Evolutionary conservation across 2,888 invertebrate genomes (phyloP).

Genomic region (Aleiodes leptofemur): DNA sequence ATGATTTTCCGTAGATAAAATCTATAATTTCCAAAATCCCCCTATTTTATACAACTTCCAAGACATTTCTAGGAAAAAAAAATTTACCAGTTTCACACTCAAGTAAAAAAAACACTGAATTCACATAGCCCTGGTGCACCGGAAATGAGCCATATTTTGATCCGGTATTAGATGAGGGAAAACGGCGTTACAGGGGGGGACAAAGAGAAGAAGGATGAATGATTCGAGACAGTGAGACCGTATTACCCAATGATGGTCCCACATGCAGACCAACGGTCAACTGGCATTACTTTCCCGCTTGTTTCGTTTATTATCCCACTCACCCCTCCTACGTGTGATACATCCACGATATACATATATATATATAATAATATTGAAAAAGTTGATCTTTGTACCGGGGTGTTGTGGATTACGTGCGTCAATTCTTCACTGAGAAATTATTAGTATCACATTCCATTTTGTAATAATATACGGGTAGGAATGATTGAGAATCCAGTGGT

Average conservation of each 20-base stretch:
- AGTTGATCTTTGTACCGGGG: slow-evolving; percentile 28
- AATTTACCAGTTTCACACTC: no score
- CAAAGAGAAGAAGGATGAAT: slow-evolving; percentile 16
- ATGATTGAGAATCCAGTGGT: neutral
- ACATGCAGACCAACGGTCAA: slow-evolving; percentile 42
- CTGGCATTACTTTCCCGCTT: slow-evolving; percentile 50
- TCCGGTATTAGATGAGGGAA: neutral
- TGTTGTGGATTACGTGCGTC: slow-evolving; percentile 20
- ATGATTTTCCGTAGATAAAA: no score
- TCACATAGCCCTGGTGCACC: neutral
- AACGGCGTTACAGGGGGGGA: slow-evolving; percentile 10
- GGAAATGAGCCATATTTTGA: slow-evolving; percentile 26
- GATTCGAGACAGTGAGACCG: slow-evolving; percentile 33
- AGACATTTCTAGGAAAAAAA: no score
- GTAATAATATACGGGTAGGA: neutral
- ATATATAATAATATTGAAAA: neutral
- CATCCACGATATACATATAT: neutral
- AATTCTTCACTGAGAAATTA: neutral
- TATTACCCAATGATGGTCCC: slow-evolving; percentile 55
- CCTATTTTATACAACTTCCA: no score
- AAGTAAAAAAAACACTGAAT: neutral
- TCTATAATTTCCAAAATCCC: no score
- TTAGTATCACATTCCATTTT: neutral
- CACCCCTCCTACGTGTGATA: slow-evolving; percentile 49
- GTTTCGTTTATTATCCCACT: slow-evolving; percentile 51